Conservation (phyloP, 2,888 invertebrate species). For the Baccha elongata region DNA sequence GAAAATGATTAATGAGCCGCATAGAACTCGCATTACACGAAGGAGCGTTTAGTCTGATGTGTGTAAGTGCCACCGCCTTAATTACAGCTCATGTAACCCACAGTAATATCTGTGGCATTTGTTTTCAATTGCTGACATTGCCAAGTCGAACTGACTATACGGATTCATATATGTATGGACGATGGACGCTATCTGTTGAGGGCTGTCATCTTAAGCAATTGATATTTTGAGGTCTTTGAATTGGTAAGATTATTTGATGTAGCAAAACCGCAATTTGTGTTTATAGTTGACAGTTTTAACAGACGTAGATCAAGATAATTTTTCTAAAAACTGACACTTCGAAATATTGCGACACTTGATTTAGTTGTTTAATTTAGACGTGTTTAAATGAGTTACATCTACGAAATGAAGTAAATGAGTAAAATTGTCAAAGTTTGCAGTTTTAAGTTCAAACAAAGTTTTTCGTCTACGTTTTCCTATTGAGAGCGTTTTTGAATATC, state of each 20-base stretch:
- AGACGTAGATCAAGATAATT: slow-evolving; percentile 52
- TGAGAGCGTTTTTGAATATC: too few species aligned
- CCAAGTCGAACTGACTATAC: slow-evolving; percentile 14
- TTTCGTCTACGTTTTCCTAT: too few species aligned
- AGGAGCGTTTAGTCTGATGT: slow-evolving; percentile 70
- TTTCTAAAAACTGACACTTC: slow-evolving; percentile 19
- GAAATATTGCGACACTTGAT: slow-evolving; percentile 4
- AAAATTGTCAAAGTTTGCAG: too few species aligned
- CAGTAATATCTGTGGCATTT: slow-evolving; percentile 61
- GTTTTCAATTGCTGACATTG: slow-evolving; percentile 59
- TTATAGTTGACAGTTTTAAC: slow-evolving; percentile 38
- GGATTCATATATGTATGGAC: slow-evolving; percentile 16
- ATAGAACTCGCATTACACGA: slow-evolving; percentile 68
- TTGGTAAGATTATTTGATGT: slow-evolving; percentile 15
- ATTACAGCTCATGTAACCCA: slow-evolving; percentile 71
- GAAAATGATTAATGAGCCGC: slow-evolving; percentile 73
- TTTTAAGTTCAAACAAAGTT: too few species aligned
- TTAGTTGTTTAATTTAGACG: neutral
- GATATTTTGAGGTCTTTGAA: slow-evolving; percentile 32
- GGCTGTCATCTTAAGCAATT: slow-evolving; percentile 45
- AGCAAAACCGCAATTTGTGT: slow-evolving; percentile 22
- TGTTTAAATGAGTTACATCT: neutral
- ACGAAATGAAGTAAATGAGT: neutral
- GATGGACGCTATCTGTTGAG: slow-evolving; percentile 60
- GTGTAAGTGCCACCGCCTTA: slow-evolving; percentile 72